Conservation (phyloP, 1,140 invertebrate species). For the Drosophila suzukii region DNA sequence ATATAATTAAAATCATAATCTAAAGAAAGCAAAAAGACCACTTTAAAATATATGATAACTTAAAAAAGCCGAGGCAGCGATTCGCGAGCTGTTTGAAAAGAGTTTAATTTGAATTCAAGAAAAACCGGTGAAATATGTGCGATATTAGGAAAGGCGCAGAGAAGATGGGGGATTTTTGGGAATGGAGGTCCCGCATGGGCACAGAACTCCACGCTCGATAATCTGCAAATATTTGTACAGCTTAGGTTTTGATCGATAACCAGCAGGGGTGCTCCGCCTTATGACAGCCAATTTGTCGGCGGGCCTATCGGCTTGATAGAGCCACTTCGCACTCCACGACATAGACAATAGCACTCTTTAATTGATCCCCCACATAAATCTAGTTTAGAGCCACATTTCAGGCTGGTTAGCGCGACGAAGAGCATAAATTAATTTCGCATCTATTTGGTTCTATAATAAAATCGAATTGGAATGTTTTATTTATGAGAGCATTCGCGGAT, state of each 20-base stretch:
- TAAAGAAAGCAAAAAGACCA: constrained; percentile 39
- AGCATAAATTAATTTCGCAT: constrained; percentile 47
- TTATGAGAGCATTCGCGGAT: constrained; percentile 54
- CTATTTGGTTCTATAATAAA: constrained; percentile 30
- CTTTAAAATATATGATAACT: constrained; percentile 35
- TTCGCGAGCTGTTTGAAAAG: constrained; percentile 22
- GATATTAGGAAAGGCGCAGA: background rate
- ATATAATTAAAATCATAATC: constrained; percentile 59
- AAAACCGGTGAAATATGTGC: constrained; percentile 55
- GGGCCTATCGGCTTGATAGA: constrained; percentile 40
- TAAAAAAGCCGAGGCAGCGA: constrained; percentile 23
- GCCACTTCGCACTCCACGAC: constrained; percentile 45
- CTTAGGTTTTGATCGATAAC: constrained; percentile 6
- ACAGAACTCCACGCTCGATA: constrained; percentile 27
- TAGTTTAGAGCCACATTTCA: constrained; percentile 21
- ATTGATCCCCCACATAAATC: constrained; percentile 34
- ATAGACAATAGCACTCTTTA: constrained; percentile 62
- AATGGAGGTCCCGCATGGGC: constrained; percentile 30
- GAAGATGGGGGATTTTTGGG: background rate
- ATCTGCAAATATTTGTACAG: constrained; percentile 30
- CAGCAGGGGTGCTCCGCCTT: constrained; percentile 2
- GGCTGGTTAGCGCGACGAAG: constrained; percentile 43
- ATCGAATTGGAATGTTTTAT: constrained; percentile 55
- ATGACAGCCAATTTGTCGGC: constrained; percentile 33
- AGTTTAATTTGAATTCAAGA: constrained; percentile 54